Percentiles rank a stretch among this genome's conserved stretches.
These are phyloP conservation scores for Cricetomys ansorgei DNA, from an alignment of 2,113 vertebrate genomes.

Conservation along the genomic window DNA sequence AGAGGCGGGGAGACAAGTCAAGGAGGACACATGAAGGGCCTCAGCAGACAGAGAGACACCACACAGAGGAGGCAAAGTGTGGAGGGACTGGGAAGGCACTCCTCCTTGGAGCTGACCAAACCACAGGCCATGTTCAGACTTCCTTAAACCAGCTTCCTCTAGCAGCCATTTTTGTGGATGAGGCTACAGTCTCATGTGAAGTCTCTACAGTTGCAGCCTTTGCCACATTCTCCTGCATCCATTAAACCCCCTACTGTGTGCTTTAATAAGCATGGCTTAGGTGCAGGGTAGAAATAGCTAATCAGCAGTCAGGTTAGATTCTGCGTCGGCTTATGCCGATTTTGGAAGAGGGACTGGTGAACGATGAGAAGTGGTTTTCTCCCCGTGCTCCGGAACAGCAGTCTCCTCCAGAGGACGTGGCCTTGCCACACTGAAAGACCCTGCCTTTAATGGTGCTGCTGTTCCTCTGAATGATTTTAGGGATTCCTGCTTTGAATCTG, in stretches of 20 bases:
- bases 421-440: not conserved
- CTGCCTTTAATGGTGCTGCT: not conserved
- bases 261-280: conserved; percentile 46
- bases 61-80: not conserved
- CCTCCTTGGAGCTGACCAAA: not conserved
- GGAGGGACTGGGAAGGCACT: not conserved
- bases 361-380: not conserved
- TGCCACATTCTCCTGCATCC: not conserved
- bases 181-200: not conserved
- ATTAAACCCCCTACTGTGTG: not conserved
- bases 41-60: not conserved
- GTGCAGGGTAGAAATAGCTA: conserved; percentile 1
- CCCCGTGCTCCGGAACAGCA: not conserved
- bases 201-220: not conserved
- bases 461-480: not conserved
- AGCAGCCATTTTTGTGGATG: not conserved
- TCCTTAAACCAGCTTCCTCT: not conserved
- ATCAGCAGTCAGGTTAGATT: not conserved
- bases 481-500: not conserved
- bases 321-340: not conserved
- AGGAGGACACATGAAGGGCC: not conserved
- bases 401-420: not conserved
- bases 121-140: not conserved
- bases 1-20: not conserved
- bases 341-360: not conserved